phyloP scores from a whole-genome alignment of 1,140 invertebrate genomes.

The Trachelipus rathkii region DNA sequence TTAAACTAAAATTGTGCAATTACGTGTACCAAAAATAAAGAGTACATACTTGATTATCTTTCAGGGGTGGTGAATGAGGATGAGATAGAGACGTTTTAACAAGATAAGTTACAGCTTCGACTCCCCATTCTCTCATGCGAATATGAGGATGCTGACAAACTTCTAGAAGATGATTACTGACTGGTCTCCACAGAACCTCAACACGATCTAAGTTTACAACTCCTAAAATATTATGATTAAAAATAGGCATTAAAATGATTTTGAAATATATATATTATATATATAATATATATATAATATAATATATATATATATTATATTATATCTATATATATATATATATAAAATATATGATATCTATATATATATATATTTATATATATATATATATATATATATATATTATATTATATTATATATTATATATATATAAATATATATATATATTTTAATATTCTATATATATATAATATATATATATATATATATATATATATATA shows the following conservation, averaged over 20 bases:
- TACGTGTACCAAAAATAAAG: too few relatives aligned
- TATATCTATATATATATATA: slow-evolving; percentile 16
- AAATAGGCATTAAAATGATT: too few relatives aligned
- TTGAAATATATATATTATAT: background rate
- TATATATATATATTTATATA: slow-evolving; percentile 16
- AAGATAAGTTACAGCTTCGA: slow-evolving; percentile 90
- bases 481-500: too few relatives aligned
- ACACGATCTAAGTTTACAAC: slow-evolving; percentile 89
- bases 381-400: slow-evolving; percentile 21
- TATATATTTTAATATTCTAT: too few relatives aligned
- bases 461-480: too few relatives aligned
- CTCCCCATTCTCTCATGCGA: slow-evolving; percentile 93
- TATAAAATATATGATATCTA: slow-evolving; percentile 7
- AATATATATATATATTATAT: too few relatives aligned
- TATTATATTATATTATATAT: too few relatives aligned
- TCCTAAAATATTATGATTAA: slow-evolving; percentile 24
- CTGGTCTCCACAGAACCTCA: slow-evolving; percentile 89
- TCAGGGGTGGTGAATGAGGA: slow-evolving; percentile 75
- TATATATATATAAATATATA: too few relatives aligned
- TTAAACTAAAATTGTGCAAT: too few relatives aligned
- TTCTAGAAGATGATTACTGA: slow-evolving; percentile 94
- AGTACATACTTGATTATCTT: slow-evolving; percentile 70
- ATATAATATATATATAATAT: background rate
- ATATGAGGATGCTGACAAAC: slow-evolving; percentile 94
- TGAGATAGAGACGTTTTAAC: slow-evolving; percentile 87